These are phyloP conservation scores for Danaus plexippus DNA, from an alignment of 1,140 invertebrate species.

Conservation along the genomic window DNA sequence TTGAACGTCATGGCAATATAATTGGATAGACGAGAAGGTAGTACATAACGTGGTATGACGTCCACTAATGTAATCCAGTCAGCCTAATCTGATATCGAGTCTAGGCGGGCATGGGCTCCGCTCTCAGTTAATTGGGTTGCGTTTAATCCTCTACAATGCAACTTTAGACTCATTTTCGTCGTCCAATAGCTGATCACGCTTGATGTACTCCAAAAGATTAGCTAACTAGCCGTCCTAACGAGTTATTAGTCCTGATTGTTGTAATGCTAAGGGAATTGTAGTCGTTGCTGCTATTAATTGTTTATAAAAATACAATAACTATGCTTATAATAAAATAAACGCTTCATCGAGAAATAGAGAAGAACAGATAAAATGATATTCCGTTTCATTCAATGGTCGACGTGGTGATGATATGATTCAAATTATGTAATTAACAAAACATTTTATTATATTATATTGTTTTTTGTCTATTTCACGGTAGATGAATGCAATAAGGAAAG, in stretches of 20 bases:
- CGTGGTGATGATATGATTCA: conserved; percentile 6
- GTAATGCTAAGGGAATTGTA: too few species aligned
- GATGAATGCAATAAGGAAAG: conserved; percentile 34
- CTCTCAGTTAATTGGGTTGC: conserved; percentile 61
- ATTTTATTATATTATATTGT: conserved; percentile 9
- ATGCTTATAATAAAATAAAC: conserved; percentile 15
- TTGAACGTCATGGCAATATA: conserved; percentile 44
- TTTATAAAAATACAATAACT: too few species aligned
- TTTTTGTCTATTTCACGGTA: conserved; percentile 34
- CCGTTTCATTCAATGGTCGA: not conserved
- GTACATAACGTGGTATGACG: conserved; percentile 35
- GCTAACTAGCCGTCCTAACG: conserved; percentile 18
- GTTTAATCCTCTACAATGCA: conserved; percentile 64
- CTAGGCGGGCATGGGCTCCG: conserved; percentile 49
- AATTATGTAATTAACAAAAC: not conserved
- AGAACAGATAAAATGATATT: not conserved
- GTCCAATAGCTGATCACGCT: conserved; percentile 36
- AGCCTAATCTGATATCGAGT: conserved; percentile 65
- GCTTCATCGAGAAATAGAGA: not conserved
- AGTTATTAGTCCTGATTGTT: conserved; percentile 8
- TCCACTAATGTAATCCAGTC: conserved; percentile 61
- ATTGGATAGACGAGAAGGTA: conserved; percentile 39
- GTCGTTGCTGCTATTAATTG: too few species aligned
- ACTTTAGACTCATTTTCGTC: conserved; percentile 55
- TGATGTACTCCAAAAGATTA: conserved; percentile 34